Base-by-base conservation (phyloP, 2,113 vertebrate species). In the Campylomormyrus numenius region DNA sequence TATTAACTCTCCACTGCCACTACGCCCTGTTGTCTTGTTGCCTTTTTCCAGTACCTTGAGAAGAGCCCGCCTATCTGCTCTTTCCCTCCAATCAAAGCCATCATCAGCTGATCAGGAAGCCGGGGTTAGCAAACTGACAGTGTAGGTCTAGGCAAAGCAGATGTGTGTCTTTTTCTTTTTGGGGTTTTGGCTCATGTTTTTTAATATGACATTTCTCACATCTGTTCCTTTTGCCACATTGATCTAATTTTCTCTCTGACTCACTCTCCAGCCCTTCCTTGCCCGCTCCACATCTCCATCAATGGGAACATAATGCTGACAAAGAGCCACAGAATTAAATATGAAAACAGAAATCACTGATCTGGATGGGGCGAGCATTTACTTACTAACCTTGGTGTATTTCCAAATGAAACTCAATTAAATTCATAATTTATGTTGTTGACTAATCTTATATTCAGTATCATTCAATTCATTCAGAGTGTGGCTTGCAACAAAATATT, bases 201-300 rank as follows among this genome's bases (percentile, higher is more conserved):
- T 80, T 91, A 93, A 93, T 92, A 87, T 92, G 92, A 92, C 90
- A 93, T 93, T 93, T 93, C 90, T 89, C 66, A 91, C 88, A 89
- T 91, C 89, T 88, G 90, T 53, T 74, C 45, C 45, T 77, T 39
- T 48, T 49, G 46, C 19, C 19, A 58, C 7, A 1, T 35, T 24
- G 15, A 42, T 70, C 58, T 31, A 5, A 11, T 74, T 74, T 24
- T 77, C 66, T 35, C 66, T 77, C 66, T 80, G 87, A 70, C 77
- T 62, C 49, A 19, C 31, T 52, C 84, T 85, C 87, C 87, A 53
- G 46, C 21, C 56, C 58, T 88, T 31, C 13, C 50, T 45, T 77
- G 21, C 42, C 86, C 66, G 70, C 56, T 85, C 49, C 84, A 56
- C 46, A 86, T 80, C 83, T 62, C 62, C 42, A 45, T 83, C 87